A percentile compares a stretch with the other conserved stretches of the same genome.
Conservation (phyloP, 2,797 vertebrate genomes). For the Gallirallus australis region DNA sequence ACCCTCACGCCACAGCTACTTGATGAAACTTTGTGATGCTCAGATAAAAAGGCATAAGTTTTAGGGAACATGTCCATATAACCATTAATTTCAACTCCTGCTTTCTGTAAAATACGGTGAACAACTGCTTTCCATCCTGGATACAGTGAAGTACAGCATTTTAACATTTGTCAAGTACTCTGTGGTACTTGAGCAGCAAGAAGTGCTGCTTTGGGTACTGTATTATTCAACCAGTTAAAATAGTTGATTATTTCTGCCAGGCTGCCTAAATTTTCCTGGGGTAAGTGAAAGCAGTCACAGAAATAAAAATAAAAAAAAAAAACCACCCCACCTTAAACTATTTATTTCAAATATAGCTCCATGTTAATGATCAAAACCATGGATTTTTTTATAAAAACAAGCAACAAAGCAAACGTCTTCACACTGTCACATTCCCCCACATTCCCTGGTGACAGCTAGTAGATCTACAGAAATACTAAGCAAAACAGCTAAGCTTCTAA, state of each 20-base stretch:
- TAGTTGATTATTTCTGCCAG: not conserved
- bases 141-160: not conserved
- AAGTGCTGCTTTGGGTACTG: not conserved
- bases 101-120: not conserved
- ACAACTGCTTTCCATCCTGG: not conserved
- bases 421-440: rapidly evolving
- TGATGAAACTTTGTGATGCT: not conserved
- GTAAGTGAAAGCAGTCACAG: not conserved
- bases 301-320: not conserved
- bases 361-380: not conserved
- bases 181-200: not conserved
- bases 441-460: not conserved
- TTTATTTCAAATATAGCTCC: not conserved
- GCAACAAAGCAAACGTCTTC: not conserved
- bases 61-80: not conserved
- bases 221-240: not conserved
- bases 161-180: not conserved
- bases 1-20: not conserved
- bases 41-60: not conserved
- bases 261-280: not conserved
- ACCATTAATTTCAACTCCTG: not conserved
- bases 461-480: not conserved
- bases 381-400: not conserved
- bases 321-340: not conserved
- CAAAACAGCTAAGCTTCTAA: not conserved